Percentiles rank a stretch among this genome's conserved stretches.
phyloP scores from a whole-genome alignment of 2,888 invertebrate species.

The Erynnis tages region DNA sequence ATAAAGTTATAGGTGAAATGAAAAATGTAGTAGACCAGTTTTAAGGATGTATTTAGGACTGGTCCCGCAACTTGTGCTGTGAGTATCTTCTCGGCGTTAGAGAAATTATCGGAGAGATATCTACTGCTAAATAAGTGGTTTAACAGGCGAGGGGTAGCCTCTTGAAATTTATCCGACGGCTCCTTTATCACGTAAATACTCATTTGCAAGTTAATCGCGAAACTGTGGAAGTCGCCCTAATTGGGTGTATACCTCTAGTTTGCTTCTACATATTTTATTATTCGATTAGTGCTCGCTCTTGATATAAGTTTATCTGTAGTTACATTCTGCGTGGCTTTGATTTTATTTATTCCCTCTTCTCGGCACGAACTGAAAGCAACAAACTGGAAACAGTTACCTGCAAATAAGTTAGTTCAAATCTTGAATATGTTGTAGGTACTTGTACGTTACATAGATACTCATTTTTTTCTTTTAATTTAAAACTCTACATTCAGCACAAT shows the following conservation, averaged over 20 bases:
- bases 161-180: conserved; percentile 24
- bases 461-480: no score
- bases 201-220: conserved; percentile 29
- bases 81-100: conserved; percentile 1
- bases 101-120: conserved; percentile 18
- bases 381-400: no score
- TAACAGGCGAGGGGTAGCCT: conserved; percentile 14
- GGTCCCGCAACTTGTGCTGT: background rate
- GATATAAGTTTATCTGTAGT: conserved; percentile 13
- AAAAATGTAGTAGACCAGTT: background rate
- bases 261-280: conserved; percentile 24
- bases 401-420: no score
- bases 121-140: conserved; percentile 24
- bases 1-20: background rate
- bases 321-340: conserved; percentile 3
- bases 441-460: no score
- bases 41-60: background rate
- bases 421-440: no score
- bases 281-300: conserved; percentile 18
- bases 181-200: conserved; percentile 26
- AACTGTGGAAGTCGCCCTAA: conserved; percentile 24
- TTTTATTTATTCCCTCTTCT: background rate
- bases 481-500: no score
- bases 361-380: no score
- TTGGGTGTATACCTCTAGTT: conserved; percentile 23